Evolutionary conservation across 2,888 invertebrate species (phyloP).

Genomic region (Clepsis dumicolana): DNA sequence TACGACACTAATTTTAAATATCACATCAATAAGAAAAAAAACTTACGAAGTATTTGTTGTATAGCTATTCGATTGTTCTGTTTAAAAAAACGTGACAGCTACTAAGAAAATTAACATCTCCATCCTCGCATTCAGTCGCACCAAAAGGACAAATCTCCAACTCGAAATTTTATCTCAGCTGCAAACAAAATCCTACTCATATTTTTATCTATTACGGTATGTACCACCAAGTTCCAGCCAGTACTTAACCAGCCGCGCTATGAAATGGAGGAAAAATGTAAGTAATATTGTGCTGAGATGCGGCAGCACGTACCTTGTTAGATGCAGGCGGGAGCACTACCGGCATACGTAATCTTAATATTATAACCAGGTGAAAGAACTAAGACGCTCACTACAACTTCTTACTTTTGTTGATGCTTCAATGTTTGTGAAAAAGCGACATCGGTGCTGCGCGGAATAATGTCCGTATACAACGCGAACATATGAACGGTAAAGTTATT

Average conservation of each 20-base stretch:
- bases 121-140: not conserved
- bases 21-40: too few species aligned
- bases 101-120: too few species aligned
- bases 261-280: conserved; percentile 39
- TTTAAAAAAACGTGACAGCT: too few species aligned
- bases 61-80: too few species aligned
- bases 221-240: conserved; percentile 27
- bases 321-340: conserved; percentile 20
- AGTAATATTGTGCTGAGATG: conserved; percentile 36
- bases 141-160: not conserved
- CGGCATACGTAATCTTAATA: conserved; percentile 32
- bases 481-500: not conserved
- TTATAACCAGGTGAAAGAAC: conserved; percentile 30
- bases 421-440: conserved; percentile 6
- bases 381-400: conserved; percentile 6
- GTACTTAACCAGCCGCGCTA: conserved; percentile 26
- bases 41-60: too few species aligned
- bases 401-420: not conserved
- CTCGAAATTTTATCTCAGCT: not conserved
- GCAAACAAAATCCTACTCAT: not conserved
- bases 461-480: not conserved
- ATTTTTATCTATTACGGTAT: conserved; percentile 31
- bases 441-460: not conserved
- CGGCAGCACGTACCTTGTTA: conserved; percentile 42
- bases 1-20: too few species aligned